Evolutionary conservation across 2,888 invertebrate species (phyloP).

Genomic region (Antheraea yamamai): DNA sequence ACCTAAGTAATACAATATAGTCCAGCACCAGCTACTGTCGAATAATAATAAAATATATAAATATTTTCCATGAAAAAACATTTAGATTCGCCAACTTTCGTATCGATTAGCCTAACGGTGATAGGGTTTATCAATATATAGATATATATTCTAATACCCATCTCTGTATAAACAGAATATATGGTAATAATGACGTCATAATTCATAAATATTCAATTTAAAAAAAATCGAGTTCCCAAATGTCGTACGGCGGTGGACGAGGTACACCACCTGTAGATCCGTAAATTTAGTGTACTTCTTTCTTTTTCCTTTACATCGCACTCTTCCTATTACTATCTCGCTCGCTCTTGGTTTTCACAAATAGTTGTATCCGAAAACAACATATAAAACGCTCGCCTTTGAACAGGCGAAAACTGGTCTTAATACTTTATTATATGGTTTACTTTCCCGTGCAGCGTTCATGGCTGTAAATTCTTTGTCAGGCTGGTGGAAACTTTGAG

Average conservation of each 20-base stretch:
- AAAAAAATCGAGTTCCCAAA: conserved; percentile 37
- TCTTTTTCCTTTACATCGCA: conserved; percentile 49
- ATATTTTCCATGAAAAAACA: too few species aligned
- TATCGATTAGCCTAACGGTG: too few species aligned
- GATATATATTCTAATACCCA: too few species aligned
- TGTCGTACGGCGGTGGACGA: conserved; percentile 63
- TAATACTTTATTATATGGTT: not conserved
- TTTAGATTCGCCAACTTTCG: too few species aligned
- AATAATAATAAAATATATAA: too few species aligned
- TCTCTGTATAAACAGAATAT: too few species aligned
- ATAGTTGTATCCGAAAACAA: conserved; percentile 81
- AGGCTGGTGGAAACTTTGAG: conserved; percentile 68
- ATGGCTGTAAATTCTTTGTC: conserved; percentile 62
- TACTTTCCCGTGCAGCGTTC: conserved; percentile 2
- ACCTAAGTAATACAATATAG: too few species aligned
- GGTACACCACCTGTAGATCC: conserved; percentile 81
- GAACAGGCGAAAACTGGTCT: conserved; percentile 40
- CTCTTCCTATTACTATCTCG: conserved; percentile 47
- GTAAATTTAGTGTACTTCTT: conserved; percentile 77
- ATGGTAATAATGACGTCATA: too few species aligned
- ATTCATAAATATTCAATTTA: too few species aligned
- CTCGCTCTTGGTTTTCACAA: conserved; percentile 76
- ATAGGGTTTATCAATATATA: too few species aligned
- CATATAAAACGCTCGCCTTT: conserved; percentile 64
- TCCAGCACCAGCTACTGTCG: too few species aligned